A percentile compares a stretch with the other conserved stretches of the same genome.
Conservation (phyloP, 2,113 vertebrate species). For the Numida meleagris region DNA sequence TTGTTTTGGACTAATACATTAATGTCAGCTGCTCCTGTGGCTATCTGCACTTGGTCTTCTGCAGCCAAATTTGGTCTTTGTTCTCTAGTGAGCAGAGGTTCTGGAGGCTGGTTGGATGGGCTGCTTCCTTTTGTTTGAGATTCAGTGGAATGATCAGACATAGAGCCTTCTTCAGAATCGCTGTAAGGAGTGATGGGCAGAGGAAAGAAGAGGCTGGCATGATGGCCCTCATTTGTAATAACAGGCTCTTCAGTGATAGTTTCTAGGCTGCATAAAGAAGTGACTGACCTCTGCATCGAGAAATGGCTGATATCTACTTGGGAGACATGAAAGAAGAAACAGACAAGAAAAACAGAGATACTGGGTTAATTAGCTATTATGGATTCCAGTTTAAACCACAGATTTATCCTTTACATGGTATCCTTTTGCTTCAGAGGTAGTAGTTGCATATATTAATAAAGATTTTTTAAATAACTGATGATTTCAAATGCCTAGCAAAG, state of each 20-base stretch:
- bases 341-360: constrained; percentile 3
- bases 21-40: neutral
- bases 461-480: neutral
- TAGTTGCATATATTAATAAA: neutral
- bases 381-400: neutral
- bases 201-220: constrained; percentile 25
- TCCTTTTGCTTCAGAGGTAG: neutral
- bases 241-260: constrained; percentile 83
- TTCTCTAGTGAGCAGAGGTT: neutral
- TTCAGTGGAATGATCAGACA: neutral
- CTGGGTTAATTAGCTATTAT: neutral
- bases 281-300: constrained; percentile 77
- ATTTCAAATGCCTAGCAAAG: neutral
- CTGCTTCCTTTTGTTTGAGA: neutral
- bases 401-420: neutral
- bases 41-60: neutral
- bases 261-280: constrained; percentile 82
- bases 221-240: constrained; percentile 63
- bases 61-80: neutral
- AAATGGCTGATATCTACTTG: constrained; percentile 75
- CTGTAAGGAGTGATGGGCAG: neutral
- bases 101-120: neutral
- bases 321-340: neutral
- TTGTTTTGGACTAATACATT: neutral
- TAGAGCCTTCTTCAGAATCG: constrained; percentile 44